Evolutionary conservation across 2,888 invertebrate species (phyloP).

Genomic region (Leucophenga montana): DNA sequence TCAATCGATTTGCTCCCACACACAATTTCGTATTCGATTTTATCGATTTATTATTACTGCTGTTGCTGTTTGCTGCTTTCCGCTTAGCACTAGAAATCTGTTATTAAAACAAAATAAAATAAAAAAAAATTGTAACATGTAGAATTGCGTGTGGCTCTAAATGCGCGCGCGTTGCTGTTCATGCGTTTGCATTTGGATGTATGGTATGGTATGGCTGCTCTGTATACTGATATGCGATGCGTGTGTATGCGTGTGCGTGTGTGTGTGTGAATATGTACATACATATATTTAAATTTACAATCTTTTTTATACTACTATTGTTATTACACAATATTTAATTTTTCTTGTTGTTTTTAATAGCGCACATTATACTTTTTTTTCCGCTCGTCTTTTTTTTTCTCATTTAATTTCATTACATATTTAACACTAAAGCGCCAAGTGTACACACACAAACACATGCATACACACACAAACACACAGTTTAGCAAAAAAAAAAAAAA

Average conservation of each 20-base stretch:
- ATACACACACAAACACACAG: slow-evolving; percentile 26
- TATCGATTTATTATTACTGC: slow-evolving; percentile 5
- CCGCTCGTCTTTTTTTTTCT: neutral
- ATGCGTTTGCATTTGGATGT: neutral
- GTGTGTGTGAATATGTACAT: neutral
- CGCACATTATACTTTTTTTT: neutral
- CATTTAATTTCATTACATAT: neutral
- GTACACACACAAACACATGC: slow-evolving; percentile 24
- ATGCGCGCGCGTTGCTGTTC: slow-evolving; percentile 8
- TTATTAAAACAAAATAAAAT: neutral
- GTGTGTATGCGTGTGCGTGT: slow-evolving; percentile 25
- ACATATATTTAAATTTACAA: neutral
- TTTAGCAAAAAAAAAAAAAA: too few relatives aligned
- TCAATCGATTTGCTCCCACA: too few relatives aligned
- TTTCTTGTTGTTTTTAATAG: neutral
- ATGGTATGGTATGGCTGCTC: slow-evolving; percentile 24
- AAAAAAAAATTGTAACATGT: slow-evolving; percentile 19
- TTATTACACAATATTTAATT: slow-evolving; percentile 19
- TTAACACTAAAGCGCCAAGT: slow-evolving; percentile 6
- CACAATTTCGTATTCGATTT: neutral
- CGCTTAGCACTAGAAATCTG: neutral
- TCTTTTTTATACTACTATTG: neutral
- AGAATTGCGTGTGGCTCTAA: neutral
- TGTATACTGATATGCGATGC: slow-evolving; percentile 28
- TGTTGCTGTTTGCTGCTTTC: neutral